phyloP scores from a whole-genome alignment of 2,113 vertebrate genomes.

The Plectropomus leopardus region DNA sequence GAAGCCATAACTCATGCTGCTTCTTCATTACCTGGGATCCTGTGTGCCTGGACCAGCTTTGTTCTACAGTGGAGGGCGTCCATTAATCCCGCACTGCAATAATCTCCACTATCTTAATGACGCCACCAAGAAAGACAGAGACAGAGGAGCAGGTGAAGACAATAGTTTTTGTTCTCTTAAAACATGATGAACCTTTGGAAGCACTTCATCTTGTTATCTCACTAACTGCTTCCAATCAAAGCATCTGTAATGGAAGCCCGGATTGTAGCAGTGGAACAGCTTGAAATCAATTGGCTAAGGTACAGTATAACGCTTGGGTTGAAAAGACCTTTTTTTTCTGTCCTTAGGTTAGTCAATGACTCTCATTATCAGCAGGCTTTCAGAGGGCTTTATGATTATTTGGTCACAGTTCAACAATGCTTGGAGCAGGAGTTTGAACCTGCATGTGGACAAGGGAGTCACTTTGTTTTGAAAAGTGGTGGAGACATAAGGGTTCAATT shows the following conservation, averaged over 20 bases:
- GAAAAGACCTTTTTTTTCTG: slow-evolving; percentile 14
- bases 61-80: slow-evolving; percentile 61
- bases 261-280: slow-evolving; percentile 6
- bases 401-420: background rate
- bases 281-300: slow-evolving; percentile 23
- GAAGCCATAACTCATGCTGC: slow-evolving; percentile 74
- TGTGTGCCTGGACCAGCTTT: slow-evolving; percentile 62
- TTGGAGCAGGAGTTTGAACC: background rate
- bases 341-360: slow-evolving; percentile 18
- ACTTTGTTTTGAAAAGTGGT: too few relatives aligned
- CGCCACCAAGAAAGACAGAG: slow-evolving; percentile 61
- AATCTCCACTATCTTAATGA: slow-evolving; percentile 78
- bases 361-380: slow-evolving; percentile 22
- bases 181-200: slow-evolving; percentile 55
- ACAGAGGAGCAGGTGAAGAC: slow-evolving; percentile 58
- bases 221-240: slow-evolving; percentile 46
- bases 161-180: slow-evolving; percentile 73
- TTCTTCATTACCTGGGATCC: slow-evolving; percentile 74
- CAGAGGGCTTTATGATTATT: slow-evolving; percentile 15
- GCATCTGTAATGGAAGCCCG: slow-evolving; percentile 22
- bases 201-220: slow-evolving; percentile 56
- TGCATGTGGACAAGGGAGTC: too few relatives aligned
- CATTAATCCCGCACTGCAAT: slow-evolving; percentile 75
- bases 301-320: slow-evolving; percentile 12
- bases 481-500: too few relatives aligned